Conservation (phyloP, 2,797 vertebrate species). For the Galaxias olidus region DNA sequence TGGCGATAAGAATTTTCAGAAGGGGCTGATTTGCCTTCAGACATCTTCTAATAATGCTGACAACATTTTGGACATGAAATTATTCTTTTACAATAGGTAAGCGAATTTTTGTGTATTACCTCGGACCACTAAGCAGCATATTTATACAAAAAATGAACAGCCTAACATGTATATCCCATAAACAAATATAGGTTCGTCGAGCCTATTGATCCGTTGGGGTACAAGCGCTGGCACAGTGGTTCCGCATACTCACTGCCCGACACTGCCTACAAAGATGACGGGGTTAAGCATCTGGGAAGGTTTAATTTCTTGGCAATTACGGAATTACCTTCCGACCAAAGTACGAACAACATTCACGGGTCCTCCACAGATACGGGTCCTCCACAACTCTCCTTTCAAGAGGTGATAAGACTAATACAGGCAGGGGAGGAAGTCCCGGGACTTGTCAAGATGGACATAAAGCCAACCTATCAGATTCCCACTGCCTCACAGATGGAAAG, state of each 20-base stretch:
- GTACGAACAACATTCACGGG: slow-evolving; percentile 6
- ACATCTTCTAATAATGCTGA: slow-evolving; percentile 3
- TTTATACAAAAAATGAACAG: not conserved
- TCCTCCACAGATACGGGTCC: slow-evolving; percentile 9
- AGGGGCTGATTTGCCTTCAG: slow-evolving; percentile 48
- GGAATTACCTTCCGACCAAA: slow-evolving; percentile 14
- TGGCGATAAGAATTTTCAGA: slow-evolving; percentile 58
- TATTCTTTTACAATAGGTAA: slow-evolving; percentile 75
- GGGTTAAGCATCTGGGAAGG: slow-evolving; percentile 16
- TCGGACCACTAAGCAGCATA: not conserved
- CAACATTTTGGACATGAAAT: slow-evolving; percentile 59
- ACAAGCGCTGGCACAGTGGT: slow-evolving; percentile 52
- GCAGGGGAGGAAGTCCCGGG: slow-evolving; percentile 75
- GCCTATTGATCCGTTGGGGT: slow-evolving; percentile 60
- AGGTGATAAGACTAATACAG: slow-evolving; percentile 75
- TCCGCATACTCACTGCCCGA: not conserved
- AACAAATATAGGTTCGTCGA: slow-evolving; percentile 69
- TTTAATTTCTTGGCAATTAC: not conserved
- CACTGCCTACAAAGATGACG: not conserved
- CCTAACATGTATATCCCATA: not conserved
- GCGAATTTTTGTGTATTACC: not conserved
- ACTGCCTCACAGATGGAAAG: slow-evolving; percentile 70
- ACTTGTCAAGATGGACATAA: slow-evolving; percentile 60
- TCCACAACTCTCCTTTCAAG: slow-evolving; percentile 66
- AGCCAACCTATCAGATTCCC: slow-evolving; percentile 66